These are phyloP conservation scores for Enteromius unitaeniatus DNA, from an alignment of 2,797 vertebrate genomes.

Conservation along the genomic window DNA sequence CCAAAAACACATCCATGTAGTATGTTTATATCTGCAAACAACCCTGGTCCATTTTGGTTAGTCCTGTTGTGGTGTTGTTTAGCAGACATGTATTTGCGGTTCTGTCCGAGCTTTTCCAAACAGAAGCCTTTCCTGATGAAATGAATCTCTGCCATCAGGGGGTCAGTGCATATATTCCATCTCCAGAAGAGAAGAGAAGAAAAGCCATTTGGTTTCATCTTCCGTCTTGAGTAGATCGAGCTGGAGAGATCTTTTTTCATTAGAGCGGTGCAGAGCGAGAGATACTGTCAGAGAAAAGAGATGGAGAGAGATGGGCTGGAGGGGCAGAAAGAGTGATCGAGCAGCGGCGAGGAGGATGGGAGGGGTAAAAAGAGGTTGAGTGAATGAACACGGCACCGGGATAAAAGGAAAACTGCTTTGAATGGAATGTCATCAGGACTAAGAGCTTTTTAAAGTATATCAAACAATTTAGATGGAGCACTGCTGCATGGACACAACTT, in stretches of 20 bases:
- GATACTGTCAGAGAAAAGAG: conserved; percentile 69
- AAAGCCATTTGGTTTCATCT: conserved; percentile 88
- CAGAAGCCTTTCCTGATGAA: conserved; percentile 79
- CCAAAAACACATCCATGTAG: neutral
- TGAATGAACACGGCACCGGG: conserved; percentile 34
- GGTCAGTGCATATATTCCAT: conserved; percentile 86
- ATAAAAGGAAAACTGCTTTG: conserved; percentile 71
- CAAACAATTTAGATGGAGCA: conserved; percentile 69
- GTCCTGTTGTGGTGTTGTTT: conserved; percentile 37
- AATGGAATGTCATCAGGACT: conserved; percentile 68
- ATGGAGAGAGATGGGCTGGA: conserved; percentile 59
- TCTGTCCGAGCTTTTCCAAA: conserved; percentile 69
- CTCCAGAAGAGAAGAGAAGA: conserved; percentile 71
- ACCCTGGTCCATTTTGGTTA: neutral
- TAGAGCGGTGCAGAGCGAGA: conserved; percentile 79
- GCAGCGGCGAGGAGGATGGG: conserved; percentile 38
- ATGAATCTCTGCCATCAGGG: conserved; percentile 83
- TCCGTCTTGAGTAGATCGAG: conserved; percentile 83
- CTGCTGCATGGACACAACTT: conserved; percentile 27
- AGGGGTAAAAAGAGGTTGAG: conserved; percentile 19
- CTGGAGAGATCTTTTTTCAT: conserved; percentile 87
- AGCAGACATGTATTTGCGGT: conserved; percentile 54
- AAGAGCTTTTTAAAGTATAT: conserved; percentile 68
- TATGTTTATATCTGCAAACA: neutral
- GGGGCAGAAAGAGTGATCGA: conserved; percentile 51